These are phyloP conservation scores for Prietella phreatophila DNA, from an alignment of 2,113 vertebrate species.

Conservation along the genomic window DNA sequence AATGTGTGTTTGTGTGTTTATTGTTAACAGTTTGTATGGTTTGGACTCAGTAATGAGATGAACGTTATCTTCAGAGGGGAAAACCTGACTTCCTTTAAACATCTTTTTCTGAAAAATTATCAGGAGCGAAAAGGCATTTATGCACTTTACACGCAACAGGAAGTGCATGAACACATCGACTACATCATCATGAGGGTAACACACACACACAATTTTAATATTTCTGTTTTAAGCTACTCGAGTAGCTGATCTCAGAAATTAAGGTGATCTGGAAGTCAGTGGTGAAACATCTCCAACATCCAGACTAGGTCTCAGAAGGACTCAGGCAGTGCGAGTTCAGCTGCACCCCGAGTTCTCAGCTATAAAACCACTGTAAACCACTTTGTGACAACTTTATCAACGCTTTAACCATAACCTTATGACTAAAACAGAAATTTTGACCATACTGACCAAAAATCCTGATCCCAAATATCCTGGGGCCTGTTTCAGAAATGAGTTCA, in stretches of 20 bases:
- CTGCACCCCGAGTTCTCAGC: too few species aligned
- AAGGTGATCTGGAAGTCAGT: too few species aligned
- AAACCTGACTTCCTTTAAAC: slow-evolving; percentile 86
- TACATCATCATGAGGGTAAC: slow-evolving; percentile 82
- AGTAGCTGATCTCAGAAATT: too few species aligned
- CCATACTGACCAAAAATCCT: not conserved
- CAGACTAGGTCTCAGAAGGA: too few species aligned
- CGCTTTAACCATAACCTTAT: too few species aligned
- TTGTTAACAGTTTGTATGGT: slow-evolving; percentile 81
- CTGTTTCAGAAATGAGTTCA: too few species aligned
- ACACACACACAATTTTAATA: not conserved
- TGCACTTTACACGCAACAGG: slow-evolving; percentile 82
- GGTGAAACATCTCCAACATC: too few species aligned
- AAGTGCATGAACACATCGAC: slow-evolving; percentile 83
- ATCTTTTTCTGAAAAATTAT: slow-evolving; percentile 90
- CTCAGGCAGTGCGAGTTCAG: too few species aligned
- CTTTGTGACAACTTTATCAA: too few species aligned
- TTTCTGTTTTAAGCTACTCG: too few species aligned
- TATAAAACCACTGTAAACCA: too few species aligned
- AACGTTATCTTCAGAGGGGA: slow-evolving; percentile 93
- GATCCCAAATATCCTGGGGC: not conserved
- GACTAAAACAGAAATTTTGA: too few species aligned
- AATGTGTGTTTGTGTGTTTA: not conserved
- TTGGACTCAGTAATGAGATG: slow-evolving; percentile 95
- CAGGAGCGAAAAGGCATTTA: slow-evolving; percentile 75